Evolutionary conservation across 2,113 vertebrate genomes (phyloP), one percentile per base, ranked within the genome.

Genomic region (Oryzias curvinotus): DNA sequence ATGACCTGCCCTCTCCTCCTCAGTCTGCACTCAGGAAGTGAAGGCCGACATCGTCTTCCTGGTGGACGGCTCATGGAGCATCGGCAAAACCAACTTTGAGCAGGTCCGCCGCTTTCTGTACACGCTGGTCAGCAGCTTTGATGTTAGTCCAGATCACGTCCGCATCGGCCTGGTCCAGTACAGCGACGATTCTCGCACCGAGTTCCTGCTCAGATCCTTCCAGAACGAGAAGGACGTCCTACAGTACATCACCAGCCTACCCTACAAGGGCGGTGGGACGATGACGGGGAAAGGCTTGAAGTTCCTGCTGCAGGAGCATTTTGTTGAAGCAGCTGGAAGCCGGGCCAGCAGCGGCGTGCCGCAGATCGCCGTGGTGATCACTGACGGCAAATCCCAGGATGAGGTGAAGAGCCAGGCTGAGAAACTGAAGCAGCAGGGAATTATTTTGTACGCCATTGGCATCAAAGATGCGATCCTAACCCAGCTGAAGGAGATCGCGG

Each of bases 41-140:
- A 87, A 94, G 54, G 96, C 95, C 12, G 95, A 98, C 92, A 92
- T 97, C 88, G 91, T 97, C 85, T 96, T 98, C 93, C 86, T 97
- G 93, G 95, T 97, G 74, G 95, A 98, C 85, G 92, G 93, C 44
- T 96, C 94, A 30, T 93, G 94, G 93, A 96, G 91, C 88, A 82
- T 94, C 81, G 95, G 95, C 47, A 68, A 83, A 3, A 86, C 92
- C 21, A 95, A 94, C 84, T 97, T 97, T 75, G 87, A 94, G 80
- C 92, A 94, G 19, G 62, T 97, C 68, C 93, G 88, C 46, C 90
- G 85, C 78, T 98, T 98, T 90, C 92, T 98, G 14, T 88, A 80
- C 88, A 93, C 92, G 70, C 91, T 95, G 89, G 78, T 96, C 86
- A 84, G 91, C 66, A 78, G 91, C 91, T 92, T 95, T 73, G 93